Evolutionary conservation across 2,797 vertebrate genomes (phyloP), one percentile per base, ranked within the genome.

Genomic region (Intellagama lesueurii): DNA sequence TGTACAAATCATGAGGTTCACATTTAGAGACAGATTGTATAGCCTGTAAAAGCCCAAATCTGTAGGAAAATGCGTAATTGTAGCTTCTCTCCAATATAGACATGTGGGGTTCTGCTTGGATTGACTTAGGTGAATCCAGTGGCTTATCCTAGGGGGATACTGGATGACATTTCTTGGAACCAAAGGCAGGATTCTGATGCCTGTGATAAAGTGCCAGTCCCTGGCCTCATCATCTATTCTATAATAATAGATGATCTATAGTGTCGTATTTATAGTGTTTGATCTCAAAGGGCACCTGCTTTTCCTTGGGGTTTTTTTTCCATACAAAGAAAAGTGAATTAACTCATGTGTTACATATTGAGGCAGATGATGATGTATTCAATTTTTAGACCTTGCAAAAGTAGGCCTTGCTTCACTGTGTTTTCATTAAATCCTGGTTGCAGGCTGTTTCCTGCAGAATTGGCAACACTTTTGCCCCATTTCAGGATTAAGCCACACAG

Each of bases 1-100:
- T 90, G 60, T 32, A 82, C 2, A 84, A 88, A 89, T 87, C 17
- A 85, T 80, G 26, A 19, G 40, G 40, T 90, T 93, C 44, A 72
- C 75, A 81, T 3, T 86, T 86, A 80, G 84, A 12, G 7, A 32
- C n/a, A n/a, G 1, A 73, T 30, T 89, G 52, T 91, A 16, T 81
- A 90, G 14, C 1, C 60, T 26, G 0, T 83, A 5, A 35, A 83
- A 86, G 40, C 5, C 35, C 85, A 9, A 7, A 14, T 80, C 49
- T 84, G 87, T 89, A 78, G 35, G 49, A 44, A 83, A 60, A 60
- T 44, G 14, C 52, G 9, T 19, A 11, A 3, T 1, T 77, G 24
- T 4, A 28, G 22, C 40, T 22, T 22, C 8, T 9, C 5, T 85
- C 14, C 49, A 28, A 44, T 5, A 3, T 68, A 19, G 28, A 47